These are phyloP conservation scores for Drosophila tropicalis DNA, from an alignment of 1,140 invertebrate genomes.

Conservation along the genomic window DNA sequence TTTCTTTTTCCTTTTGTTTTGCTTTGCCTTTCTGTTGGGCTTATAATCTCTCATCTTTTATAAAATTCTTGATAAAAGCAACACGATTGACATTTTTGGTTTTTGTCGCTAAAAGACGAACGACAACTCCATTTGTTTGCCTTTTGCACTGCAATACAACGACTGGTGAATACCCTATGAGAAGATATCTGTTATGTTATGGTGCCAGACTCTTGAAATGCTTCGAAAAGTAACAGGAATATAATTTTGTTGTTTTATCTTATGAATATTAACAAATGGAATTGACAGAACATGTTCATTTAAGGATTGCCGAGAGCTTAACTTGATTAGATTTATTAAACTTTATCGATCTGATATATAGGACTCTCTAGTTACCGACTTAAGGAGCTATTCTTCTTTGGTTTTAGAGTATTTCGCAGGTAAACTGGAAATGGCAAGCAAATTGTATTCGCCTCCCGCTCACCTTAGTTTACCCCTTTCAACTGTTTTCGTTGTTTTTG, in stretches of 20 bases:
- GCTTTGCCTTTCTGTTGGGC: background rate
- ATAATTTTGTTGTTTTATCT: too few species aligned
- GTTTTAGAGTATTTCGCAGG: background rate
- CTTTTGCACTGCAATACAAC: background rate
- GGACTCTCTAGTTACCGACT: too few species aligned
- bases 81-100: constrained; percentile 13
- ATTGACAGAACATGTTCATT: too few species aligned
- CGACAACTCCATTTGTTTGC: constrained; percentile 9
- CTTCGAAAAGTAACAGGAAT: too few species aligned
- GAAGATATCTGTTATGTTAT: too few species aligned
- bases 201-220: too few species aligned
- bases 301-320: too few species aligned
- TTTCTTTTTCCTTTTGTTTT: background rate
- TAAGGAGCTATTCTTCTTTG: background rate
- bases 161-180: background rate
- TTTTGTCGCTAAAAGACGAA: constrained; percentile 11
- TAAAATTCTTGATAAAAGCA: constrained; percentile 36
- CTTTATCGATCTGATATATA: too few species aligned
- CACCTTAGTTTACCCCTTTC: background rate
- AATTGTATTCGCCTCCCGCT: background rate
- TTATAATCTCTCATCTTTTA: constrained; percentile 8
- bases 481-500: constrained; percentile 34
- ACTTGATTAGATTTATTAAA: too few species aligned
- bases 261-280: too few species aligned
- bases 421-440: constrained; percentile 12